Evolutionary conservation across 2,113 vertebrate genomes (phyloP), one percentile per base, ranked within the genome.

Genomic region (Silurus glanis): DNA sequence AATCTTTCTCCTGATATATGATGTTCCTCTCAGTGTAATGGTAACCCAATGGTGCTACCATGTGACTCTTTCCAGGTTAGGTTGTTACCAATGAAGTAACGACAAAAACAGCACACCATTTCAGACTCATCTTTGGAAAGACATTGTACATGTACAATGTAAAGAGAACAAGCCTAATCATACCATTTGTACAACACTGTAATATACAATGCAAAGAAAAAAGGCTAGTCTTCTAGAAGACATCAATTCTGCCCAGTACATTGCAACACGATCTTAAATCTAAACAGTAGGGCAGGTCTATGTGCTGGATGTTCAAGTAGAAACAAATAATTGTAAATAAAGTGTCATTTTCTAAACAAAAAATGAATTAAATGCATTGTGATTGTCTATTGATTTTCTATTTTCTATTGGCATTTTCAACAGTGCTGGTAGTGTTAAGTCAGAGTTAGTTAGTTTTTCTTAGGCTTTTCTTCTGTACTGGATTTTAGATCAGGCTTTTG

Each of bases 311-410:
- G 17, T 84, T 25, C 19, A 61, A 47, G 47, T 5, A 45, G 55
- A 61, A 61, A 51, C 4, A 19, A 47, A 3, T 13, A 9, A n/a
- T 75, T 84, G 45, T 49, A 84, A 75, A 84, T 61, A 78, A 78
- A 78, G 23, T 5, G 71, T 28, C 74, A 75, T 53, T 75, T 75
- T 4, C 45, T 37, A 58, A 80, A 80, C 55, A 45, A 80, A 80
- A 58, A 19, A 80, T 37, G 16, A 79, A 79, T 28, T 13, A 19
- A 75, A 16, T 28, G 14, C 19, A 80, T 80, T 79, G 6, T 4
- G 0, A n/a, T 55, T 49, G 23, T 76, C 51, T 3, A 25, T 76
- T 55, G 6, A 25, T 53, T n/a, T 71, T 45, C 28, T 45, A 16
- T 45, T 37, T 37, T 37, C 37, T 37, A 37, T 37, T 37, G 25